Evolutionary conservation across 2,797 vertebrate species (phyloP).

Genomic region (Hybognathus amarus): DNA sequence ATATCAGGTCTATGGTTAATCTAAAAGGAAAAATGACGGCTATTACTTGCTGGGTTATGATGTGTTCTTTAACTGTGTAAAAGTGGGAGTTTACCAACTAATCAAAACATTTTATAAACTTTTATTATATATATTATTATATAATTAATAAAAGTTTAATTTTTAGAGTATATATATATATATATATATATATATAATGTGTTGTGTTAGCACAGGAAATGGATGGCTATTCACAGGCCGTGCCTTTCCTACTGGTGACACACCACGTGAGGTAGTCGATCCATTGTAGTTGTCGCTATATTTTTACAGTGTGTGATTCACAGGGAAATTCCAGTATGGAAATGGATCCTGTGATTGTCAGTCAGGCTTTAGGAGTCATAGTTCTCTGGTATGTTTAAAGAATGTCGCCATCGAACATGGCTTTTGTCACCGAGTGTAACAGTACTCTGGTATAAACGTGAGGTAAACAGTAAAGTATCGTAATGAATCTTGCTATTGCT

Average conservation of each 20-base stretch:
- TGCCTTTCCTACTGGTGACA: neutral
- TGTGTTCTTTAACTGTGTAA: neutral
- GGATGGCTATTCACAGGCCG: no score
- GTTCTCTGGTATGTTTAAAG: constrained; percentile 66
- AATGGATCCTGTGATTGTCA: constrained; percentile 62
- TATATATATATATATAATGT: neutral
- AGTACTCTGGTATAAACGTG: constrained; percentile 61
- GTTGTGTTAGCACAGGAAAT: neutral
- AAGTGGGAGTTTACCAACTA: neutral
- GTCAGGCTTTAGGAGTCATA: constrained; percentile 36
- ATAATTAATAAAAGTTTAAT: no score
- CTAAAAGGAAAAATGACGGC: no score
- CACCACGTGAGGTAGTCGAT: neutral
- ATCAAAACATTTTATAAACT: neutral
- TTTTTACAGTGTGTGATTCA: constrained; percentile 47
- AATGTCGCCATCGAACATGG: constrained; percentile 68
- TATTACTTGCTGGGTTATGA: neutral
- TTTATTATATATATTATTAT: neutral
- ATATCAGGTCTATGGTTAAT: no score
- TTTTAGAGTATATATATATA: neutral
- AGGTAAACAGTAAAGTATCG: constrained; percentile 48
- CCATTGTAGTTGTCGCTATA: constrained; percentile 13
- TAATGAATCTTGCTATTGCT: constrained; percentile 58
- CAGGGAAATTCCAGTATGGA: constrained; percentile 74
- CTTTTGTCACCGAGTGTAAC: constrained; percentile 69